phyloP scores from a whole-genome alignment of 30 jellyfish, hydroid and myxozoan species.

The Catostylus mosaicus region DNA sequence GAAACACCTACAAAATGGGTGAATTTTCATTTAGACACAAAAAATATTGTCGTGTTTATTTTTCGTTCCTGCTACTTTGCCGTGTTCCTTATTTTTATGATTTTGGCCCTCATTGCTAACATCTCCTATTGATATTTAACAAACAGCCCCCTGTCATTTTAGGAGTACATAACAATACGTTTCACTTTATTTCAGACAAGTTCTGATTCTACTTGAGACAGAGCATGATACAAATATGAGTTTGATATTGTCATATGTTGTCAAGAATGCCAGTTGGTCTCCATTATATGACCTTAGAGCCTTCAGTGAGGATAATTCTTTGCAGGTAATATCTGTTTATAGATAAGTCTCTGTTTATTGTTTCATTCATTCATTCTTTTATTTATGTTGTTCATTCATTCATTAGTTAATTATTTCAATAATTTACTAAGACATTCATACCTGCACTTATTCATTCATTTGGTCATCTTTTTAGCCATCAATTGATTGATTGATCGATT shows the following conservation, averaged over 20 bases:
- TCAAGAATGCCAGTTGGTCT: constrained; percentile 89
- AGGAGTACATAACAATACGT: not conserved
- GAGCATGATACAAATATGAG: constrained; percentile 50
- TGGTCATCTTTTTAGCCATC: not conserved
- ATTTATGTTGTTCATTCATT: not conserved
- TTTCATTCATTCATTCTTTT: not conserved
- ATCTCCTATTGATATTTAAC: too few relatives aligned
- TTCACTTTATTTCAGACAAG: constrained; percentile 50
- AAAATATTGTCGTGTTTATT: too few relatives aligned
- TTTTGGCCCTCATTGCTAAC: too few relatives aligned
- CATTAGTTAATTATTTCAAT: not conserved
- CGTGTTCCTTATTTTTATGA: too few relatives aligned
- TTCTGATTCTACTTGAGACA: constrained; percentile 80
- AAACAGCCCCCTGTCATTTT: too few relatives aligned
- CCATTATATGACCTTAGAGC: constrained; percentile 97
- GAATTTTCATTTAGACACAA: too few relatives aligned
- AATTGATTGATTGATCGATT: not conserved
- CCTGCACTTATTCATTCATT: not conserved
- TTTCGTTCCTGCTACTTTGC: too few relatives aligned
- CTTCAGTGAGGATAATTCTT: constrained; percentile 76
- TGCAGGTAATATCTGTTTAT: constrained; percentile 10
- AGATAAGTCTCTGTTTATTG: not conserved
- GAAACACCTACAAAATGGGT: too few relatives aligned
- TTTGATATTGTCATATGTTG: constrained; percentile 89
- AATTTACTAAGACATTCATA: too few relatives aligned